Evolutionary conservation across 2,888 invertebrate genomes (phyloP), one percentile per base, ranked within the genome.

Genomic region (Adelphocoris suturalis): DNA sequence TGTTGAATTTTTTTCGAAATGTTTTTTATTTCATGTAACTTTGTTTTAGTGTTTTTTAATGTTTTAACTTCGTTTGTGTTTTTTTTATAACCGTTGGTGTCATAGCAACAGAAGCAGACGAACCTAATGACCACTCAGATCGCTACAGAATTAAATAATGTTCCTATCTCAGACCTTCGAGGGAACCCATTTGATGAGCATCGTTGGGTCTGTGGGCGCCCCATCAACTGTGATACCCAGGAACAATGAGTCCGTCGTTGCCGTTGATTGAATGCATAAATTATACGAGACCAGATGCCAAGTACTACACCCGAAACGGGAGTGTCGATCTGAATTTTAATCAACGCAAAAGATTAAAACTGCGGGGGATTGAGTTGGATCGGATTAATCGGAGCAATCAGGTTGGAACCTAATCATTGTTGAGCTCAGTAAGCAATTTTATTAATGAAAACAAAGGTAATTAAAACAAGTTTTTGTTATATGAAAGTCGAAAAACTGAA

Each of bases 261-360:
- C 27, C 7, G 78, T 19, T 78, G 78, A 78, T 37, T 78, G 78
- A 78, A 78, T 78, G 78, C 78, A 78, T 78, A 78, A 78, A 47
- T 78, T 78, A 78, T 78, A 78, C 37, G 47, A 11, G 37, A n/a
- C 37, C 19, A n/a, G 19, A 78, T 78, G 78, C 78, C 37, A 46
- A 78, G 46, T 78, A 68, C 68, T 23, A 23, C 68, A 23, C n/a
- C 47, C 78, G 19, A 46, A 78, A 46, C 78, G 78, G 47, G 16
- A 46, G 13, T 47, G 78, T 46, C 28, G 47, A 78, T 78, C 47
- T 78, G 78, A 78, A 78, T 78, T 47, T 46, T 19, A 78, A 78
- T 78, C 78, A 78, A 47, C 78, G n/a, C n/a, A 19, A 78, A 47
- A 47, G 37, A 76, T 76, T 76, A 76, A 61, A 61, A 61, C 19